Conservation (phyloP, 2,113 vertebrate genomes). For the Cavia aperea region DNA sequence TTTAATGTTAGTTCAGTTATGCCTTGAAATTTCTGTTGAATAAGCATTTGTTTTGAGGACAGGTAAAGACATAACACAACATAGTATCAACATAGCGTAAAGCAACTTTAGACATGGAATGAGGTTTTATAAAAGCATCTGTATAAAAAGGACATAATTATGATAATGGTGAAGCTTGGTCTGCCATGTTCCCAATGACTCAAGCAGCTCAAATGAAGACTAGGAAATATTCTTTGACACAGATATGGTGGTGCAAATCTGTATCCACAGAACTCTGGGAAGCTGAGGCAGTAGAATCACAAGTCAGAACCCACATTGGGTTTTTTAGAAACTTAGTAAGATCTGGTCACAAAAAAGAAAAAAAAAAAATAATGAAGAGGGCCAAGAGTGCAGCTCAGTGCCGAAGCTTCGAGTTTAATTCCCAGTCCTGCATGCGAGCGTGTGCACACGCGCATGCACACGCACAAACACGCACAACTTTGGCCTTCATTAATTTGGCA, state of each 20-base stretch:
- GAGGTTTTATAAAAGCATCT: background rate
- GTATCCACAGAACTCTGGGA: background rate
- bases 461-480: no score
- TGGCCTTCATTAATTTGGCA: background rate
- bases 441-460: no score
- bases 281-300: background rate
- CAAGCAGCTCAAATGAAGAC: background rate
- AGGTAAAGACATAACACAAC: background rate
- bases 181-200: background rate
- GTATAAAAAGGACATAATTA: background rate
- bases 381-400: background rate
- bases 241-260: background rate
- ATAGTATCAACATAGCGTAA: background rate
- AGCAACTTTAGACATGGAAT: background rate
- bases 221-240: background rate
- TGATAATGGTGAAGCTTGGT: background rate
- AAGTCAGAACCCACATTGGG: background rate
- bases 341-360: background rate
- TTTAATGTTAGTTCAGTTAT: conserved; percentile 16
- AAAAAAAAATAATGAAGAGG: no score
- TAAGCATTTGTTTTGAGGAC: conserved; percentile 1
- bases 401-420: background rate
- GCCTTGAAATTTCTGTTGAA: background rate
- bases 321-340: background rate
- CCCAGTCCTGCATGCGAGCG: background rate